Conservation (phyloP, 1,140 invertebrate genomes). For the Pissodes strobi region DNA sequence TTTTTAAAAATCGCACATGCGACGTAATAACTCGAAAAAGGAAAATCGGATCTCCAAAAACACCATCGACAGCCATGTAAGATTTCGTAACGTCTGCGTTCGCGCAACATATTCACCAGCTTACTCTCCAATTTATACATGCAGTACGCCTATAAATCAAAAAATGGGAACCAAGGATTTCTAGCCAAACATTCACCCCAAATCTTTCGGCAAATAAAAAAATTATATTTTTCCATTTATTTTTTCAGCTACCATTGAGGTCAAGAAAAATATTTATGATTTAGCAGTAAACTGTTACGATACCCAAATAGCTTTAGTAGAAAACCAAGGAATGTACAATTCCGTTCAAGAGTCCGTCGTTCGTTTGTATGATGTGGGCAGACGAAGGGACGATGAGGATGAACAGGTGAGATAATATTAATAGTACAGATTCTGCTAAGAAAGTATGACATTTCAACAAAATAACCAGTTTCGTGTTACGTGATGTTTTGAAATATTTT, state of each 20-base stretch:
- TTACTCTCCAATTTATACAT: too few species aligned
- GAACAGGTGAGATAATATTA: slow-evolving; percentile 63
- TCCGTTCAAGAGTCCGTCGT: slow-evolving; percentile 82
- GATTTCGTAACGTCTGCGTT: too few species aligned
- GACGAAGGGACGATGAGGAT: slow-evolving; percentile 73
- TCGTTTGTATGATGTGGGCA: slow-evolving; percentile 80
- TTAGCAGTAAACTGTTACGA: slow-evolving; percentile 75
- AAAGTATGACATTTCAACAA: neutral
- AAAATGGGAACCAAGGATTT: too few species aligned
- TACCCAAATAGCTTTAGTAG: slow-evolving; percentile 80
- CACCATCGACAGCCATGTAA: too few species aligned
- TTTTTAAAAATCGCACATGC: too few species aligned
- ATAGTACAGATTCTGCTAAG: slow-evolving; percentile 7
- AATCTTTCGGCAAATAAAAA: too few species aligned
- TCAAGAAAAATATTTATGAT: slow-evolving; percentile 70
- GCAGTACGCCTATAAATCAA: too few species aligned
- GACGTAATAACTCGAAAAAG: too few species aligned
- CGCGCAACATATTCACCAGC: too few species aligned
- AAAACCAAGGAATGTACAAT: slow-evolving; percentile 77
- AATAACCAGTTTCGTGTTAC: slow-evolving; percentile 10
- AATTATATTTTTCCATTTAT: too few species aligned
- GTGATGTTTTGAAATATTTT: slow-evolving; percentile 31
- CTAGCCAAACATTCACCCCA: too few species aligned
- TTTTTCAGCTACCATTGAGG: slow-evolving; percentile 52
- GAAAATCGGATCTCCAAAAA: too few species aligned